A percentile compares a stretch with the other conserved stretches of the same genome.
Conservation (phyloP, 1,140 invertebrate species). For the Drosophila parabipectinata region DNA sequence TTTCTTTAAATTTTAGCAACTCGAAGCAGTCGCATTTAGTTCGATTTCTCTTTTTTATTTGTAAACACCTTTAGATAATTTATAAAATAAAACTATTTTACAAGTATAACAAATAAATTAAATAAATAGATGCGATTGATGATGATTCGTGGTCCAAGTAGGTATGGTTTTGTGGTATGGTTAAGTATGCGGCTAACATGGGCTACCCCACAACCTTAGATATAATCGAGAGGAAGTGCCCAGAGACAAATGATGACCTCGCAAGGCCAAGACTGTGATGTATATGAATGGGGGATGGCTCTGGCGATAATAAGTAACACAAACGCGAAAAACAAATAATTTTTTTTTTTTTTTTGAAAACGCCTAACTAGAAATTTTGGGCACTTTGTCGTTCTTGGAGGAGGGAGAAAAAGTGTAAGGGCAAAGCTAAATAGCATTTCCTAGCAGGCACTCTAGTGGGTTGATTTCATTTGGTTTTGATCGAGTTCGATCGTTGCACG, state of each 20-base stretch:
- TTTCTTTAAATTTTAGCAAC: conserved; percentile 19
- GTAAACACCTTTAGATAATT: conserved; percentile 59
- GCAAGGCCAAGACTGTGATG: not conserved
- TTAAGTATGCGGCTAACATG: conserved; percentile 28
- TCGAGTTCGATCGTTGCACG: conserved; percentile 69
- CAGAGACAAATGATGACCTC: conserved; percentile 1
- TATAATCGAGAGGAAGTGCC: conserved; percentile 19
- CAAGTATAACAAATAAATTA: conserved; percentile 74
- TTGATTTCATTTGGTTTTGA: conserved; percentile 64
- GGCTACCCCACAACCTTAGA: conserved; percentile 25
- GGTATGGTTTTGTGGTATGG: conserved; percentile 8
- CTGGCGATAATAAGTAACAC: conserved; percentile 25
- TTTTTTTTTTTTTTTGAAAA: conserved; percentile 28
- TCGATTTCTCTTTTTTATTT: conserved; percentile 47
- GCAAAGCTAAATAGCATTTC: conserved; percentile 23
- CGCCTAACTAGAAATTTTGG: conserved; percentile 51
- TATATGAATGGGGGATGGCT: conserved; percentile 12
- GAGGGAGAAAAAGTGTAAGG: not conserved
- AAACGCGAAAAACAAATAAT: conserved; percentile 25
- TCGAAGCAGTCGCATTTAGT: conserved; percentile 31
- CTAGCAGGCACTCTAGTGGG: conserved; percentile 29
- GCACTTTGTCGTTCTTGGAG: conserved; percentile 39
- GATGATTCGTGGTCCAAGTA: conserved; percentile 5
- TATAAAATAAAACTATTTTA: conserved; percentile 49
- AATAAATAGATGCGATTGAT: conserved; percentile 64